These are phyloP conservation scores for Tenthredo amoena DNA, from an alignment of 2,888 invertebrate species.

Conservation along the genomic window DNA sequence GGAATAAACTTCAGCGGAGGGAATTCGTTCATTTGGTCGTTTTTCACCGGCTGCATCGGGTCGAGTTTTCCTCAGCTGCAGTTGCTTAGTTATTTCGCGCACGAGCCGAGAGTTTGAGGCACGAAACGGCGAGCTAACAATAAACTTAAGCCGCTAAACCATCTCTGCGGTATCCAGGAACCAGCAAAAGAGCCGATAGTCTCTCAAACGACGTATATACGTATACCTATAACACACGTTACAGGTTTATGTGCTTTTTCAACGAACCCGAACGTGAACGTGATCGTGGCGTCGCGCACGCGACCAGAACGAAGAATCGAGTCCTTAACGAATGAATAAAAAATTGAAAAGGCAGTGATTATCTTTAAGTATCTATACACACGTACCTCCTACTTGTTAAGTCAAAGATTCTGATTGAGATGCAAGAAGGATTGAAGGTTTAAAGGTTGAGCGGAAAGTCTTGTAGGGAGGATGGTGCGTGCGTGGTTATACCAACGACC, in stretches of 20 bases:
- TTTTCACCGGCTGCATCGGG: not conserved
- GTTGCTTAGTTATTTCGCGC: constrained; percentile 25
- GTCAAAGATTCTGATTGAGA: constrained; percentile 40
- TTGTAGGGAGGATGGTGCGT: constrained; percentile 16
- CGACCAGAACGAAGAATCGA: constrained; percentile 29
- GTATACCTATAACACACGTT: not conserved
- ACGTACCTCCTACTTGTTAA: not conserved
- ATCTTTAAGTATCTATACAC: not conserved
- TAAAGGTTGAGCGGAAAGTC: constrained; percentile 12
- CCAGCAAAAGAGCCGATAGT: not conserved
- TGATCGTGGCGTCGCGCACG: constrained; percentile 14
- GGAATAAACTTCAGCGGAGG: not conserved
- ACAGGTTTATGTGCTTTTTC: not conserved
- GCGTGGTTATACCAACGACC: constrained; percentile 45
- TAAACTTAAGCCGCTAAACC: not conserved
- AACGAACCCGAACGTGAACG: not conserved
- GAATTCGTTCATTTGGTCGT: not conserved
- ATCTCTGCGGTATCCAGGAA: constrained; percentile 10
- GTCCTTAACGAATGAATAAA: not conserved
- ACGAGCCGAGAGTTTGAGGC: not conserved
- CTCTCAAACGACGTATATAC: not conserved
- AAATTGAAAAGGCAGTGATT: not conserved
- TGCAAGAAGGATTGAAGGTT: constrained; percentile 14
- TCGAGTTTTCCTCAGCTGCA: not conserved
- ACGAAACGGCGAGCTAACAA: not conserved